Evolutionary conservation across 1,140 invertebrate genomes (phyloP), one percentile per base, ranked within the genome.

Genomic region (Macrobrachium rosenbergii): DNA sequence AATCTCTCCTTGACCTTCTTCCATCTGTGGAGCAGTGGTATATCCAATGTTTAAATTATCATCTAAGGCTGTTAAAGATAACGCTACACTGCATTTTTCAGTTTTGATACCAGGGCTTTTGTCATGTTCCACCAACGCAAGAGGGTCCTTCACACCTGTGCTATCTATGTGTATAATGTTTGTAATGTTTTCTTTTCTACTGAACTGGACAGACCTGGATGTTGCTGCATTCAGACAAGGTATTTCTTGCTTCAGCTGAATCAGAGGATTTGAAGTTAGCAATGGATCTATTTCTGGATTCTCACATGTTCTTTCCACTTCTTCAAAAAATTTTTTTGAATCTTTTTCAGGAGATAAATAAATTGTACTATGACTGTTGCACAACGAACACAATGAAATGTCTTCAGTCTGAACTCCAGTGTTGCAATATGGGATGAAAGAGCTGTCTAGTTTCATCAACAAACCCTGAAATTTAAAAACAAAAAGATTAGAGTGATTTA

Each of bases 211-310:
- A 37, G 28, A 37, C 3, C 28, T 37, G 28, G 28, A 37, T 63
- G 76, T 52, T 11, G 37, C 63, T 0, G 58, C 73, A 75, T 52
- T 43, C 21, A 87, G 63, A 28, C 77, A n/a, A 21, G 84, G 67
- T 63, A 81, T 81, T 76, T 87, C 84, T 73, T 87, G 84, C 52
- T 87, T 87, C n/a, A 87, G 69, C 17, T 87, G 76, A 63, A 81
- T 80, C 67, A 87, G 58, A 37, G 84, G 84, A 62, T 77, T 62
- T 72, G 84, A 81, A n/a, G 62, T 72, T 11, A 87, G 69, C 52
- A 87, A 73, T 2, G 80, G 84, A 28, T 73, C 77, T 6, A 87
- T 52, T 60, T 87, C 84, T 62, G 84, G 77, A 43, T 67, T n/a
- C n/a, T 81, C 84, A 87, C 58, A 87, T 5, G 77, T 17, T 72